Conservation (phyloP, 1,140 invertebrate species). For the Micrasema longulum region DNA sequence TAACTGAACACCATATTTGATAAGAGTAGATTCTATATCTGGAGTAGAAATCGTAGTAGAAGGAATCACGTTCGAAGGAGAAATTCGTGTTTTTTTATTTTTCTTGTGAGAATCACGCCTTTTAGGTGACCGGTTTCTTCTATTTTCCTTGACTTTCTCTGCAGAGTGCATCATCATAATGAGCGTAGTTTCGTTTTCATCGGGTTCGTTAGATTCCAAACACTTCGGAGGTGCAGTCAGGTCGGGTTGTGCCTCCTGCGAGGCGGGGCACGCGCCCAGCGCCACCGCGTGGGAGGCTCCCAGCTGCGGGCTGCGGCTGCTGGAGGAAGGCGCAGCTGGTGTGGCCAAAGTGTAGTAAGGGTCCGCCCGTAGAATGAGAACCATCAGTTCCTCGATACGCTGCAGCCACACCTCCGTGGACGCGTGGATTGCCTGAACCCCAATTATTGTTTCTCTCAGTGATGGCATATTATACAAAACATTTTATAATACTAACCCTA, state of each 20-base stretch:
- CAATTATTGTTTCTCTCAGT: conserved; percentile 64
- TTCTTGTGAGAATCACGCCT: conserved; percentile 55
- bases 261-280: conserved; percentile 42
- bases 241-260: conserved; percentile 56
- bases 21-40: background rate
- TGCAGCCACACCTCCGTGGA: conserved; percentile 74
- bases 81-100: conserved; percentile 22
- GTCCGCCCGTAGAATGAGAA: conserved; percentile 78
- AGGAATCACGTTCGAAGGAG: background rate
- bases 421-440: conserved; percentile 78
- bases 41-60: background rate
- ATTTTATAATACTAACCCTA: conserved; percentile 27
- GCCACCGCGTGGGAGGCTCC: conserved; percentile 56
- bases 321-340: conserved; percentile 55
- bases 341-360: conserved; percentile 73
- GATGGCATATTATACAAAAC: conserved; percentile 37
- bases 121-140: conserved; percentile 60
- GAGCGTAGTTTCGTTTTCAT: conserved; percentile 47
- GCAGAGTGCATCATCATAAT: conserved; percentile 62
- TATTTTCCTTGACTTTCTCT: conserved; percentile 59
- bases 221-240: background rate
- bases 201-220: conserved; percentile 6
- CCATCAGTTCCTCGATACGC: conserved; percentile 75
- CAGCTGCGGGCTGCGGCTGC: conserved; percentile 38
- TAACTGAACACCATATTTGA: no score